These are phyloP conservation scores for Myotis pilosus DNA, from an alignment of 2,797 vertebrate species.

Conservation along the genomic window DNA sequence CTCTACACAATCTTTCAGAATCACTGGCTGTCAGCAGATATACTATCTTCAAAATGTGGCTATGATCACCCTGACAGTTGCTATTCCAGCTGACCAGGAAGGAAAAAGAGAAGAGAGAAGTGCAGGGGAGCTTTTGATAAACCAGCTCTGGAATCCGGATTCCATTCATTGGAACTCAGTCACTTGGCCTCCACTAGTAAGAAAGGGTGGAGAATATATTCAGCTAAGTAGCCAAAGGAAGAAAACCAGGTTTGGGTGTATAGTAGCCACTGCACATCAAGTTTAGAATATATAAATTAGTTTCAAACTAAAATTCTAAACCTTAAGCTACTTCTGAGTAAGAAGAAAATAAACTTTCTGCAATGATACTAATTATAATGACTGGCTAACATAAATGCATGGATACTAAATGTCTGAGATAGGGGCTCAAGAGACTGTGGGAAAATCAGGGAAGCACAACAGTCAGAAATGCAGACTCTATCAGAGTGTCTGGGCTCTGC, in stretches of 20 bases:
- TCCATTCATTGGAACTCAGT: not conserved
- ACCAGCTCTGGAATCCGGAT: not conserved
- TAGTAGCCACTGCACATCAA: not conserved
- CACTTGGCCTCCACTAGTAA: not conserved
- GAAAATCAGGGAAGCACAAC: not conserved
- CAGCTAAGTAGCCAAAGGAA: not conserved
- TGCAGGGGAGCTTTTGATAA: not conserved
- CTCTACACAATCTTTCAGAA: not conserved
- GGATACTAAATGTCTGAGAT: not conserved
- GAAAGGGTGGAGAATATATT: not conserved
- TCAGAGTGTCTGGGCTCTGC: not conserved
- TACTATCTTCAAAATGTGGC: not conserved
- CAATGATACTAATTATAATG: not conserved
- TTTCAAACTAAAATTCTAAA: slow-evolving; percentile 28
- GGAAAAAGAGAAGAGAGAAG: not conserved
- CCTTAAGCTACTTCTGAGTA: not conserved
- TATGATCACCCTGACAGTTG: not conserved
- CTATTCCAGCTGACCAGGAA: not conserved
- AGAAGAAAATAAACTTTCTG: not conserved
- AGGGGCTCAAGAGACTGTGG: not conserved
- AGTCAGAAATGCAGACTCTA: not conserved
- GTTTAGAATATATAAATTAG: not conserved
- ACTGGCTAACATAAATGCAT: not conserved
- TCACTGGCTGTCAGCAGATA: not conserved
- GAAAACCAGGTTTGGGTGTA: not conserved